Base-by-base conservation (phyloP, 2,888 invertebrate species). In the Andrena marginata region DNA sequence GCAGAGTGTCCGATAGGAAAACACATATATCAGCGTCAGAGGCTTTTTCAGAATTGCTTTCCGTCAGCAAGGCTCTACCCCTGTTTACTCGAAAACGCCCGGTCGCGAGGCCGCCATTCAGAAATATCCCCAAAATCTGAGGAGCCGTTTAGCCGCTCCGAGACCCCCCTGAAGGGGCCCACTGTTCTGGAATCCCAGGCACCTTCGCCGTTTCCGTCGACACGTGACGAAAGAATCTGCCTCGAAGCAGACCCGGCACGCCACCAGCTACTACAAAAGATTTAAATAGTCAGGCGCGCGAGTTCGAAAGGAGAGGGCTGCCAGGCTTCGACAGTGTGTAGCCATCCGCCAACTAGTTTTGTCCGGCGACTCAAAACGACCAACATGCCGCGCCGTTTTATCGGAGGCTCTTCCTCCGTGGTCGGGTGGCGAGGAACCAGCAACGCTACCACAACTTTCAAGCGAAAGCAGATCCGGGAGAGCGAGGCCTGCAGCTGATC, bases 281-380 rank as follows among this genome's bases (percentile, higher is more conserved):
- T 92, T 90, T 88, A 92, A 92, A 92, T 92, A 92, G 91, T 91
- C 87, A 84, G 80, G 80, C 83, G 81, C 62, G 79, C 56, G 54
- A 48, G 54, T 31, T 60, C 54, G 60, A 62, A 75, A 71, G 82
- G 82, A 87, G 86, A 77, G 79, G 71, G 87, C 72, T 64, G 67
- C 67, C 72, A 87, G 86, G 87, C 86, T 87, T 87, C 87, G 86
- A 78, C 90, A 87, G 87, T 87, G 87, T 82, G 89, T 85, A 87
- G 82, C 79, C 87, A 87, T 80, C 82, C 78, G 78, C 63, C 73
- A 65, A 81, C 88, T 88, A 88, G 88, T 87, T 88, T 87, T 80
- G 87, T 82, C 87, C 82, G 89, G 78, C 86, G 87, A 81, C 87
- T 90, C 89, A 89, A 92, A 92, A 90, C 87, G 89, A 88, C 82